phyloP scores from a whole-genome alignment of 2,888 invertebrate species.

The Lingula anatina region DNA sequence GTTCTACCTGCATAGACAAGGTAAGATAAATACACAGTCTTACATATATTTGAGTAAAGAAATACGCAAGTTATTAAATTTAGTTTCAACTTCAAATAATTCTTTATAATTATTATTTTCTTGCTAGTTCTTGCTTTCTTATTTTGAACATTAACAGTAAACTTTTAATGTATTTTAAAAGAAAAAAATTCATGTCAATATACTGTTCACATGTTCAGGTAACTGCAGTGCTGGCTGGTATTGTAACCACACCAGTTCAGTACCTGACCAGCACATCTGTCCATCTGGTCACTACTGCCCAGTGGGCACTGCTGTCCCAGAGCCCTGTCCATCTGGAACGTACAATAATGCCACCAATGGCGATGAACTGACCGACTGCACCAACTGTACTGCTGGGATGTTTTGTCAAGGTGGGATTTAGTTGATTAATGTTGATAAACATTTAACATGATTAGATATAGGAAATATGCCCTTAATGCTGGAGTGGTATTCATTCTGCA shows the following conservation, averaged over 20 bases:
- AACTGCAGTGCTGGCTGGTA: constrained; percentile 42
- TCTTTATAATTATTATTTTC: no score
- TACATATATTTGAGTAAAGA: no score
- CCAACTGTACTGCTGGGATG: constrained; percentile 34
- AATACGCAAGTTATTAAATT: no score
- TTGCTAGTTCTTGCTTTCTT: no score
- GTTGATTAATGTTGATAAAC: neutral
- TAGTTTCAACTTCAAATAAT: no score
- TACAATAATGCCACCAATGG: constrained; percentile 30
- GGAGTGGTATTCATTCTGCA: neutral
- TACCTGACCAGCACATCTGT: constrained; percentile 34
- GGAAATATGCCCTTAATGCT: neutral
- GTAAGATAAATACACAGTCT: no score
- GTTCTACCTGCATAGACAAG: no score
- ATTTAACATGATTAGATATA: no score
- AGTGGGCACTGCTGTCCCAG: constrained; percentile 31
- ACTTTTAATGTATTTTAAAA: no score
- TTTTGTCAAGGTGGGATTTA: constrained; percentile 36
- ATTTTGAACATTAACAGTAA: no score
- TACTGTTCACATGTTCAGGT: constrained; percentile 14
- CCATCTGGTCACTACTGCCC: constrained; percentile 42
- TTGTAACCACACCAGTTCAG: constrained; percentile 39
- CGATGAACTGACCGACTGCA: constrained; percentile 21
- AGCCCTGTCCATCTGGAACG: constrained; percentile 41
- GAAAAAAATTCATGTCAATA: no score